Evolutionary conservation across 1,140 invertebrate species (phyloP), one percentile per base, ranked within the genome.

Genomic region (Mesaphorura yosii): DNA sequence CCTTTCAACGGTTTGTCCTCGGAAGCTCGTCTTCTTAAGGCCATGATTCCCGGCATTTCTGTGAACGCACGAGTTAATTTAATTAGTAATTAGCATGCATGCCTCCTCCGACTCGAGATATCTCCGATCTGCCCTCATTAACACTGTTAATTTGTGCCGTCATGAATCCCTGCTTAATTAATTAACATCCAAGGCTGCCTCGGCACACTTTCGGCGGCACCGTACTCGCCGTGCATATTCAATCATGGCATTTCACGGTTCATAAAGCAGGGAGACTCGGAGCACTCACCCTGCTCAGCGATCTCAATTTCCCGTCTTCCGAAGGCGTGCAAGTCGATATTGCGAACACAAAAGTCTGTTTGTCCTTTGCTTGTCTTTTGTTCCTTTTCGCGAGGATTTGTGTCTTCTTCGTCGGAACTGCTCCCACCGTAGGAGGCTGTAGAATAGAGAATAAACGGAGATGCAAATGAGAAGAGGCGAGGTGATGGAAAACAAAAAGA

Each of bases 11-110:
- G 46, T 23, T 48, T 48, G 66, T 97, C 92, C 48, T 89, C 87
- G 38, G 82, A 78, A 1, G 92, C 91, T 47, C 90, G 73, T 66
- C 88, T 88, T 39, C 92, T 75, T 55, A 98, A 69, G 0, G 92
- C 90, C 79, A 97, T 90, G 47, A 97, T 90, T 2, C 93, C 93
- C 0, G 92, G 90, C 93, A 97, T 97, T 75, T 97, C 93, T 79
- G 66, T 34, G n/a, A 46, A 12, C 12, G 28, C n/a, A n/a, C n/a
- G n/a, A n/a, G n/a, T n/a, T n/a, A n/a, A n/a, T n/a, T n/a, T n/a
- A n/a, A n/a, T n/a, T n/a, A n/a, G n/a, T n/a, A n/a, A n/a, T n/a
- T n/a, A n/a, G n/a, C n/a, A n/a, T n/a, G n/a, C n/a, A n/a, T n/a
- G n/a, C n/a, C n/a, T n/a, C n/a, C n/a, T n/a, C n/a, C n/a, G n/a